Conservation (phyloP, 2,888 invertebrate species). For the Athrips mouffetella region DNA sequence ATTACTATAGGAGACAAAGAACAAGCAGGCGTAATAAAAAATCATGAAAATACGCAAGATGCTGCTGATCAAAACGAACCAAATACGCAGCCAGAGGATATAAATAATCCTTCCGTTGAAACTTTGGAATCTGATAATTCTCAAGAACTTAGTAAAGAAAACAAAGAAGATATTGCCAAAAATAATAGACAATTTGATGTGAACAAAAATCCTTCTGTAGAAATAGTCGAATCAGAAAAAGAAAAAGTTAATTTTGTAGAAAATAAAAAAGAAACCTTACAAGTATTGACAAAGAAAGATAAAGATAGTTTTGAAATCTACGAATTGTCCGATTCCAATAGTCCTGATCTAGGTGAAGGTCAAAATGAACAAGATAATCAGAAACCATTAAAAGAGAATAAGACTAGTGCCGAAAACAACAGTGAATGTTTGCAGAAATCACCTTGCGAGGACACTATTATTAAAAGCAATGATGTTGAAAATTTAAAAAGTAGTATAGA, state of each 20-base stretch:
- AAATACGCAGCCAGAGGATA: background rate
- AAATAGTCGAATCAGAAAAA: background rate
- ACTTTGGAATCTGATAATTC: slow-evolving; percentile 3
- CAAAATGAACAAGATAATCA: background rate
- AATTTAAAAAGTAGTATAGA: slow-evolving; percentile 7
- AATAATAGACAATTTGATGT: background rate
- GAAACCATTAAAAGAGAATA: no score
- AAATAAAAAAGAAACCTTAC: background rate
- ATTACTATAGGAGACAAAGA: background rate
- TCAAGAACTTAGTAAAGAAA: background rate
- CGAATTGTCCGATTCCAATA: background rate
- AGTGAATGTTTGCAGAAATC: no score
- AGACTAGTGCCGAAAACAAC: background rate
- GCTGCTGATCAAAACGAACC: no score
- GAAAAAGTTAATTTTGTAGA: background rate
- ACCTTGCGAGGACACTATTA: no score
- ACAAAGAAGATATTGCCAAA: background rate
- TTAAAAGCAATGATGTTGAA: no score
- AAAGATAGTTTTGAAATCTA: background rate
- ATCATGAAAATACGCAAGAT: no score
- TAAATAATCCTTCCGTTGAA: background rate
- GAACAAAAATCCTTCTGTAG: background rate
- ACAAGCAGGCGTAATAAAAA: no score
- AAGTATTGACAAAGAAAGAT: background rate
- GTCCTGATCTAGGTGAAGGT: background rate